Percentiles rank a stretch among this genome's conserved stretches.
phyloP scores from a whole-genome alignment of 2,888 invertebrate species.

The Linhomoeus sp. region DNA sequence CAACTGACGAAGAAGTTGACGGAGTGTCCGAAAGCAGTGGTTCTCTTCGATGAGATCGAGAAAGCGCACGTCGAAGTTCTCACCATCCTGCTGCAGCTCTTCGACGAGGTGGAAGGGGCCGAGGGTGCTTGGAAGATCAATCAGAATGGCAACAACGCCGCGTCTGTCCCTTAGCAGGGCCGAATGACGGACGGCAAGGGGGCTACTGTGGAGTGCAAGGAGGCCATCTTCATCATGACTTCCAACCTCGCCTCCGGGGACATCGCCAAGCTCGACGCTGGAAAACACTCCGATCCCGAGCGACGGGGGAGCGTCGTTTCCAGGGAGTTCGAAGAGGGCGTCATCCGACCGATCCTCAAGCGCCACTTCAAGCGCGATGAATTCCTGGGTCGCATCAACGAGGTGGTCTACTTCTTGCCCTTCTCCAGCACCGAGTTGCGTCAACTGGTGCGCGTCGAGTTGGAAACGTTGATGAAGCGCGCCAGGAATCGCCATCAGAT shows the following conservation, averaged over 20 bases:
- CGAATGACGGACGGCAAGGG: conserved; percentile 74
- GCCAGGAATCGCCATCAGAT: conserved; percentile 50
- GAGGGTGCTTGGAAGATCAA: no score
- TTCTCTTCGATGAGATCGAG: conserved; percentile 77
- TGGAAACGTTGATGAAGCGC: conserved; percentile 3
- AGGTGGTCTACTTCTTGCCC: conserved; percentile 76
- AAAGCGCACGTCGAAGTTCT: conserved; percentile 82
- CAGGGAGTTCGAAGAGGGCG: conserved; percentile 53
- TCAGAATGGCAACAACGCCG: no score
- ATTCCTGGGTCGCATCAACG: conserved; percentile 75
- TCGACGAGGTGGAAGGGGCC: conserved; percentile 73
- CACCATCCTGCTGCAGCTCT: conserved; percentile 68
- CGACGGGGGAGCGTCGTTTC: conserved; percentile 37
- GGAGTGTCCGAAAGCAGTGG: conserved; percentile 43
- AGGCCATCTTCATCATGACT: conserved; percentile 74
- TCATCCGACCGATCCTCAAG: conserved; percentile 63
- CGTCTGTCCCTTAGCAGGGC: no score
- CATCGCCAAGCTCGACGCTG: conserved; percentile 60
- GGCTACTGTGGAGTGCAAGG: conserved; percentile 66
- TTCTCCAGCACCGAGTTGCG: conserved; percentile 41
- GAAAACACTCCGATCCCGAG: conserved; percentile 53
- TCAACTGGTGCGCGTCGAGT: neutral
- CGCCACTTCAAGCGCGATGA: conserved; percentile 44
- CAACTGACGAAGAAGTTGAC: conserved; percentile 59
- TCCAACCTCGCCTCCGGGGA: conserved; percentile 74